Percentiles rank a stretch among this genome's conserved stretches.
Evolutionary conservation across 2,797 vertebrate species (phyloP).

Genomic region (Epinephelus coioides): DNA sequence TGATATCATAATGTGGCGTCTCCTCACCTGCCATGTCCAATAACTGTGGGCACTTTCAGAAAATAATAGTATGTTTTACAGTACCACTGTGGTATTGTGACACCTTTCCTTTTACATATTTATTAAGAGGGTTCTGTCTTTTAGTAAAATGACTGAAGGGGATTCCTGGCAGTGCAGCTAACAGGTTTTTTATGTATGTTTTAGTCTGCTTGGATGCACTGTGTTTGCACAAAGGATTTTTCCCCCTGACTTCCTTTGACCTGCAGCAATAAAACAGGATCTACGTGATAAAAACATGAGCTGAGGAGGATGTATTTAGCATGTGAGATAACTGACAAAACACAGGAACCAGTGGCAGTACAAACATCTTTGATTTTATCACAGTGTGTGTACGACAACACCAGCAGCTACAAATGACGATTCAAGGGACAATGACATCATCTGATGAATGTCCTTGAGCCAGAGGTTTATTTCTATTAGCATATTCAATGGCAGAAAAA

Average conservation of each 20-base stretch:
- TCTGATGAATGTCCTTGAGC: not conserved
- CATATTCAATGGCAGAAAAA: not conserved
- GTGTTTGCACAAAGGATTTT: slow-evolving; percentile 28
- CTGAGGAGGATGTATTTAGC: slow-evolving; percentile 3
- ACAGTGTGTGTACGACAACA: not conserved
- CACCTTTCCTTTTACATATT: not conserved
- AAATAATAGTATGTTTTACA: not conserved
- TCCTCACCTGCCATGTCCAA: slow-evolving; percentile 1
- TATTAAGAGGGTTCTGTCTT: not conserved
- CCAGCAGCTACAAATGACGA: not conserved
- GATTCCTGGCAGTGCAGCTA: not conserved
- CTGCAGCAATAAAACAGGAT: slow-evolving; percentile 5
- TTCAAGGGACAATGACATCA: not conserved
- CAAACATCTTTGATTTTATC: not conserved
- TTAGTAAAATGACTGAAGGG: not conserved
- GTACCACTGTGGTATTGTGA: not conserved
- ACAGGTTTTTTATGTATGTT: slow-evolving; percentile 9
- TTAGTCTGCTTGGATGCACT: not conserved
- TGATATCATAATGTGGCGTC: not conserved
- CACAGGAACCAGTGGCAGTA: not conserved
- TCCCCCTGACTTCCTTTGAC: not conserved
- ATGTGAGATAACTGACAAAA: slow-evolving; percentile 9
- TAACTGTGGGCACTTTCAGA: not conserved
- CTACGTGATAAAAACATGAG: not conserved
- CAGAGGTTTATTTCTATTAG: slow-evolving; percentile 9